Evolutionary conservation across 2,113 vertebrate species (phyloP).

Genomic region (Beaufortia kweichowensis): DNA sequence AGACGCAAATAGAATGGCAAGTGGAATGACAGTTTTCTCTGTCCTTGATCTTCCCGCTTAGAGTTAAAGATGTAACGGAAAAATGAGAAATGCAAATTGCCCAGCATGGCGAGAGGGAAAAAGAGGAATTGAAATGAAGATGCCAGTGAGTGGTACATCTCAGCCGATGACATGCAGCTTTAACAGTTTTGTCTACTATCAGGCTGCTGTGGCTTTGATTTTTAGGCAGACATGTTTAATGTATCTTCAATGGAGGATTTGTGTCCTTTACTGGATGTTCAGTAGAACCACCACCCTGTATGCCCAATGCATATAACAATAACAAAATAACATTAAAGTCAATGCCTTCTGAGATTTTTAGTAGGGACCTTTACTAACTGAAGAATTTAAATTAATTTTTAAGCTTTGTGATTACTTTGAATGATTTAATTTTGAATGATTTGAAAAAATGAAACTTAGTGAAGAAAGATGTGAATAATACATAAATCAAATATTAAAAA

Average conservation of each 20-base stretch:
- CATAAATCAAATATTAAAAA: too few relatives aligned
- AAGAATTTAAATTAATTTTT: too few relatives aligned
- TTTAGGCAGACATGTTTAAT: constrained; percentile 7
- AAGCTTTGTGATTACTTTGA: too few relatives aligned
- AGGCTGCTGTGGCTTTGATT: constrained; percentile 22
- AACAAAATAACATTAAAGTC: neutral
- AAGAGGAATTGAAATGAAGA: constrained; percentile 6
- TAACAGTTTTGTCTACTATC: constrained; percentile 35
- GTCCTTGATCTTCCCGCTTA: constrained; percentile 13
- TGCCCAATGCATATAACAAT: neutral
- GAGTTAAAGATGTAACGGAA: constrained; percentile 3
- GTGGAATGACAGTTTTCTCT: neutral
- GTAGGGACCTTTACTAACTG: too few relatives aligned
- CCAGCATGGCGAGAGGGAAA: neutral
- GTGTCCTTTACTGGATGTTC: constrained; percentile 4
- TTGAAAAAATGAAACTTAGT: too few relatives aligned
- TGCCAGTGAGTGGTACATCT: constrained; percentile 37
- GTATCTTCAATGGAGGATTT: constrained; percentile 27
- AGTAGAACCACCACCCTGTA: neutral
- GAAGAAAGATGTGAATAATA: too few relatives aligned
- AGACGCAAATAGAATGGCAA: neutral
- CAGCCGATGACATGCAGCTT: constrained; percentile 35
- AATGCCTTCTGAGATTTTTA: neutral
- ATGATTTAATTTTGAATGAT: too few relatives aligned
- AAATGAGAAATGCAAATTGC: constrained; percentile 18